Conservation (phyloP, 1,140 invertebrate genomes). For the Heliconius nattereri region DNA sequence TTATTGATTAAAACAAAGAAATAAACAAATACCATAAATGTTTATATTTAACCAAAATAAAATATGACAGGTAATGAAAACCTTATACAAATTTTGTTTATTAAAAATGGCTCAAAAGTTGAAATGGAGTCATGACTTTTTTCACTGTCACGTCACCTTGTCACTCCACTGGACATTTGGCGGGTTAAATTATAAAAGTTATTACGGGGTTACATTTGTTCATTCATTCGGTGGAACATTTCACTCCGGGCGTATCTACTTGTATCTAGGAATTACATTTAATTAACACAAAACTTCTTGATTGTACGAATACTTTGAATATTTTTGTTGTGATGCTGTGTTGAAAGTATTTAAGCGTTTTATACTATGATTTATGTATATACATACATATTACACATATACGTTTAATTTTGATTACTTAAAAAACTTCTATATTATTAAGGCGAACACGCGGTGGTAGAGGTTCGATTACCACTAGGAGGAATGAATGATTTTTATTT, state of each 20-base stretch:
- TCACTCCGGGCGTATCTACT: neutral
- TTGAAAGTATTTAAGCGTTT: neutral
- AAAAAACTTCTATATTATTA: no score
- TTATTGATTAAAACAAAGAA: no score
- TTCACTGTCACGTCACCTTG: neutral
- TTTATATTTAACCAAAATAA: neutral
- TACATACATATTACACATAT: no score
- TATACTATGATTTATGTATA: no score
- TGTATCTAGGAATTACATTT: neutral
- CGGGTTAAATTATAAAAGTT: slow-evolving; percentile 8
- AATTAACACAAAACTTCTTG: neutral
- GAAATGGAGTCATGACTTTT: neutral
- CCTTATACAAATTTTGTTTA: neutral
- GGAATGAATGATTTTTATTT: no score
- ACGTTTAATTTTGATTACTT: no score
- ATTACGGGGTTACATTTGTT: neutral
- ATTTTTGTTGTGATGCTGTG: neutral
- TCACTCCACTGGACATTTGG: neutral
- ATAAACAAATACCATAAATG: neutral
- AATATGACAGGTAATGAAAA: neutral
- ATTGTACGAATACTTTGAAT: neutral
- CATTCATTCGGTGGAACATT: neutral
- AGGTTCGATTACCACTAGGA: no score
- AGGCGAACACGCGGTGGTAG: no score
- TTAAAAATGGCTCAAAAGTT: neutral